A percentile compares a stretch with the other conserved stretches of the same genome.
These are phyloP conservation scores for Thermophis baileyi DNA, from an alignment of 2,113 vertebrate genomes.

Conservation along the genomic window DNA sequence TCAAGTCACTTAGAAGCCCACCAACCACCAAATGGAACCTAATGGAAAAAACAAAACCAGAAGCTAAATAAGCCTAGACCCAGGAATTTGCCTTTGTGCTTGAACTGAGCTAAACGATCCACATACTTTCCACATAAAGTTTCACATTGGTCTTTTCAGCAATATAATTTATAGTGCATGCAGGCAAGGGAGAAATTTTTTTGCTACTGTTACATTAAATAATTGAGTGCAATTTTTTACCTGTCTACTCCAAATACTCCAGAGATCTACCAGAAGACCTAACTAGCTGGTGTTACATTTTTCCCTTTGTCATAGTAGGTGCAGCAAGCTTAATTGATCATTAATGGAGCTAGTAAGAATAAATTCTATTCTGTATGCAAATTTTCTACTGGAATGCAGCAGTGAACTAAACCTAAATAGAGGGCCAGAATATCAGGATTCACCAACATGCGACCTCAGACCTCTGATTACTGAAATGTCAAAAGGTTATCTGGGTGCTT, in stretches of 20 bases:
- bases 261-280: background rate
- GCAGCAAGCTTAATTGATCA: background rate
- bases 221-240: background rate
- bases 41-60: background rate
- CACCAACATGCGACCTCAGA: background rate
- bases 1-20: background rate
- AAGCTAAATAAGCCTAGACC: background rate
- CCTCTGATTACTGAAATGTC: background rate
- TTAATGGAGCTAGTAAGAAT: background rate
- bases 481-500: background rate
- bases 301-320: background rate
- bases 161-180: background rate
- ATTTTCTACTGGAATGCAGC: background rate
- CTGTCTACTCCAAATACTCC: background rate
- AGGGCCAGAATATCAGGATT: background rate
- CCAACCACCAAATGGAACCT: background rate
- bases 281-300: background rate
- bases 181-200: background rate
- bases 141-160: background rate
- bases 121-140: background rate
- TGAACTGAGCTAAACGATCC: background rate
- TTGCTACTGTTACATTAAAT: background rate
- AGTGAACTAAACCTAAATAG: background rate
- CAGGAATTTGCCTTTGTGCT: background rate
- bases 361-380: background rate